Evolutionary conservation across 2,797 vertebrate species (phyloP).

Genomic region (Cheirogaleus major): DNA sequence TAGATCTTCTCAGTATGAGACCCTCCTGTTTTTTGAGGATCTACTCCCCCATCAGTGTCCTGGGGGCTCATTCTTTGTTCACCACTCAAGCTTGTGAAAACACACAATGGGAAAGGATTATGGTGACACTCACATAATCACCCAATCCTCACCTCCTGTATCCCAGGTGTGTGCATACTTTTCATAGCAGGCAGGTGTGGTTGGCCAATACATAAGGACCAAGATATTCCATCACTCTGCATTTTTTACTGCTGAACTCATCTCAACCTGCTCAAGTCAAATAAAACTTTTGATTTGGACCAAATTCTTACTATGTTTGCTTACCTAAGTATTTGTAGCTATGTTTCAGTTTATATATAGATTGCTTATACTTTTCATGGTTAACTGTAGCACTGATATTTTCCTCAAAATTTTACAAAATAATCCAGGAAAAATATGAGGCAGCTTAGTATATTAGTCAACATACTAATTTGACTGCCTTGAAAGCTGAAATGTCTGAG

Average conservation of each 20-base stretch:
- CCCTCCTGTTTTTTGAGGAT: neutral
- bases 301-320: neutral
- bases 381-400: neutral
- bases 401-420: neutral
- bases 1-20: neutral
- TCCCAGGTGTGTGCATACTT: neutral
- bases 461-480: neutral
- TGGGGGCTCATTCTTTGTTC: neutral
- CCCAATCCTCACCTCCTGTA: neutral
- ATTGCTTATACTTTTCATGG: neutral
- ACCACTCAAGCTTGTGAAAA: neutral
- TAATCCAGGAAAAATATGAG: neutral
- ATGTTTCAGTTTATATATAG: neutral
- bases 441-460: neutral
- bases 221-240: too few relatives aligned
- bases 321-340: neutral
- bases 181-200: too few relatives aligned
- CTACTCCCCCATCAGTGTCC: fast-evolving
- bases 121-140: neutral
- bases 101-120: neutral
- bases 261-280: neutral
- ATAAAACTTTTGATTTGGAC: neutral
- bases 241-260: neutral
- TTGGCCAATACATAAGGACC: neutral
- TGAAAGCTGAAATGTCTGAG: neutral